Conservation (phyloP, 2,888 invertebrate species). For the Xanthorhoe designata region DNA sequence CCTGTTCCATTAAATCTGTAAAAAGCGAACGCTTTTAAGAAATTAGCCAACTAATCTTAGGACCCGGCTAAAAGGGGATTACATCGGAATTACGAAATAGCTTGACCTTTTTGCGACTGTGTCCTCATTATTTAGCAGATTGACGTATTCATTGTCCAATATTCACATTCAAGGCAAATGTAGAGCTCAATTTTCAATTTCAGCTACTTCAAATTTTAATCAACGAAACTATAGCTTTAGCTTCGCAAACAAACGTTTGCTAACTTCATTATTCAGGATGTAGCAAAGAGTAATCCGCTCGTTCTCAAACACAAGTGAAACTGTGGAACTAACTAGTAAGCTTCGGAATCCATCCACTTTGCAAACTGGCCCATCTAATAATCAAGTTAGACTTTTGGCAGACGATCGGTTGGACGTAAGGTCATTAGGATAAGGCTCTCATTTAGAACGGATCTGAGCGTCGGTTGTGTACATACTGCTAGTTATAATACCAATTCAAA, state of each 20-base stretch:
- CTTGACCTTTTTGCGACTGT: slow-evolving; percentile 49
- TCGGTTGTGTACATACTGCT: background rate
- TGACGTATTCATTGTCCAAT: background rate
- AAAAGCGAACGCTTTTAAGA: slow-evolving; percentile 77
- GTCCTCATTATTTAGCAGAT: slow-evolving; percentile 1
- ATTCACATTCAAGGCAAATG: background rate
- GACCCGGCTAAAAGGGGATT: slow-evolving; percentile 64
- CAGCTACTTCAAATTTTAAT: slow-evolving; percentile 31
- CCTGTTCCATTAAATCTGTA: slow-evolving; percentile 76
- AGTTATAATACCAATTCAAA: background rate
- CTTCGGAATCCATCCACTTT: slow-evolving; percentile 40
- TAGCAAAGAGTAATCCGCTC: slow-evolving; percentile 38
- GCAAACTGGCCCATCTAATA: slow-evolving; percentile 42
- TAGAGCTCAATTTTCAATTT: slow-evolving; percentile 6
- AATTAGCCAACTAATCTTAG: slow-evolving; percentile 74
- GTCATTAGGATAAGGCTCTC: slow-evolving; percentile 32
- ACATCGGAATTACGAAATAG: slow-evolving; percentile 48
- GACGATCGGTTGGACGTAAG: slow-evolving; percentile 31
- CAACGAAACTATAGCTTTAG: slow-evolving; percentile 29
- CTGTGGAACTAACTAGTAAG: slow-evolving; percentile 37
- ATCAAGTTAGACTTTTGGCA: slow-evolving; percentile 44
- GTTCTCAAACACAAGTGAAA: slow-evolving; percentile 38
- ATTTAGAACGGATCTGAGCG: slow-evolving; percentile 17
- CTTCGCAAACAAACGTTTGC: slow-evolving; percentile 37
- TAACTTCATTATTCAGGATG: slow-evolving; percentile 38